These are phyloP conservation scores for Neoscelio sp. DNA, from an alignment of 2,888 invertebrate genomes.

Conservation along the genomic window DNA sequence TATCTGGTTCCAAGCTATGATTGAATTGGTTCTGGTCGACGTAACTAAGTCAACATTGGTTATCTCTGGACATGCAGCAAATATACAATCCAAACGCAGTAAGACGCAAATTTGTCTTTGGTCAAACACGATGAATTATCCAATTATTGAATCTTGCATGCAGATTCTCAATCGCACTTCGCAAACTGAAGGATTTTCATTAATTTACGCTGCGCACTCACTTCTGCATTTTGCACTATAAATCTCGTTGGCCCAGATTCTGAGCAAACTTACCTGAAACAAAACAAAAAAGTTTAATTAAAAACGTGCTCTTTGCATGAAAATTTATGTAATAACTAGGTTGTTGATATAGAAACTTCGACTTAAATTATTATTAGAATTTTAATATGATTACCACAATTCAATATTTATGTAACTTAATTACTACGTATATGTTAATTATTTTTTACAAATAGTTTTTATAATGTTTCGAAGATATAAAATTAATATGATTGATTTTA, in stretches of 20 bases:
- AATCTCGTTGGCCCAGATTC: background rate
- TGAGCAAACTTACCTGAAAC: slow-evolving; percentile 17
- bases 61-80: slow-evolving; percentile 45
- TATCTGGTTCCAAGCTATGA: slow-evolving; percentile 33
- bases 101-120: slow-evolving; percentile 24
- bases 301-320: background rate
- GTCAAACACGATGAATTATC: slow-evolving; percentile 27
- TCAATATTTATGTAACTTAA: too few species aligned
- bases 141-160: slow-evolving; percentile 29
- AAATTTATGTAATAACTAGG: too few species aligned
- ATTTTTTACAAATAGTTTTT: too few species aligned
- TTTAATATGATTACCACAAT: too few species aligned
- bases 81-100: slow-evolving; percentile 29
- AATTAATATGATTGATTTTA: too few species aligned
- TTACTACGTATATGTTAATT: too few species aligned
- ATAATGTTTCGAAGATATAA: too few species aligned
- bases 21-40: slow-evolving; percentile 42
- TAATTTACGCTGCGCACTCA: slow-evolving; percentile 18
- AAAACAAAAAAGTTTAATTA: slow-evolving; percentile 3
- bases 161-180: slow-evolving; percentile 15
- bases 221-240: background rate
- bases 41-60: slow-evolving; percentile 49
- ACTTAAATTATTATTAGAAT: too few species aligned
- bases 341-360: too few species aligned
- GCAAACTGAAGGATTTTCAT: slow-evolving; percentile 8